Percentiles rank a stretch among this genome's conserved stretches.
phyloP scores from a whole-genome alignment of 2,797 vertebrate genomes.

The Lacerta agilis region DNA sequence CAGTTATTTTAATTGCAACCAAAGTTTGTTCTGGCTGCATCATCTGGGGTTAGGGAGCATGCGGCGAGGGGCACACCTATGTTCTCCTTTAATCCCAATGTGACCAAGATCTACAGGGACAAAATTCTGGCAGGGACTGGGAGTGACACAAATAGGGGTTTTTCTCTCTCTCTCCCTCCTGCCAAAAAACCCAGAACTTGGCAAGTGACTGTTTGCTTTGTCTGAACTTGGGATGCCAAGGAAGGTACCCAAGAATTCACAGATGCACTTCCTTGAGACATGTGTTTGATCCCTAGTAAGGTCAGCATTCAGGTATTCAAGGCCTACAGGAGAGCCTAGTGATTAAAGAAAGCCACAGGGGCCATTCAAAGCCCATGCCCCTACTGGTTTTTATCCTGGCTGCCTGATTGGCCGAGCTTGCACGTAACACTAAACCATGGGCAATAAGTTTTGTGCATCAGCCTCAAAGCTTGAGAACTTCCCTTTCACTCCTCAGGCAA shows the following conservation, averaged over 20 bases:
- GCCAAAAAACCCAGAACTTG: neutral
- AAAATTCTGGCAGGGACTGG: neutral
- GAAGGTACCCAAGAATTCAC: neutral
- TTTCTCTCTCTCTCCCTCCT: neutral
- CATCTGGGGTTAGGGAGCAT: neutral
- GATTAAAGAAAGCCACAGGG: neutral
- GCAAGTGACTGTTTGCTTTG: neutral
- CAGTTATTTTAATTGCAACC: neutral
- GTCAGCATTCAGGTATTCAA: too few species aligned
- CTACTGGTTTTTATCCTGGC: neutral
- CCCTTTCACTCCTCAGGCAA: too few species aligned
- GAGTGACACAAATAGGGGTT: neutral
- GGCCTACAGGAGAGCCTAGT: too few species aligned
- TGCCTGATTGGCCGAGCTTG: neutral
- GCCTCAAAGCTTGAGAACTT: too few species aligned
- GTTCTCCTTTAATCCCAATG: neutral
- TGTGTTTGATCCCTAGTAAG: too few species aligned
- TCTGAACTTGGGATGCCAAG: neutral
- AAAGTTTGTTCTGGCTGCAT: neutral
- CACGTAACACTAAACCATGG: neutral
- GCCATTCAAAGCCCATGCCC: too few species aligned
- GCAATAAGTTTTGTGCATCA: too few species aligned
- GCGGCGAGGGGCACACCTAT: neutral
- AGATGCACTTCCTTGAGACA: neutral
- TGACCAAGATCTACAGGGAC: neutral